Conservation (phyloP, 2,888 invertebrate species). For the Cantharis flavilabris region DNA sequence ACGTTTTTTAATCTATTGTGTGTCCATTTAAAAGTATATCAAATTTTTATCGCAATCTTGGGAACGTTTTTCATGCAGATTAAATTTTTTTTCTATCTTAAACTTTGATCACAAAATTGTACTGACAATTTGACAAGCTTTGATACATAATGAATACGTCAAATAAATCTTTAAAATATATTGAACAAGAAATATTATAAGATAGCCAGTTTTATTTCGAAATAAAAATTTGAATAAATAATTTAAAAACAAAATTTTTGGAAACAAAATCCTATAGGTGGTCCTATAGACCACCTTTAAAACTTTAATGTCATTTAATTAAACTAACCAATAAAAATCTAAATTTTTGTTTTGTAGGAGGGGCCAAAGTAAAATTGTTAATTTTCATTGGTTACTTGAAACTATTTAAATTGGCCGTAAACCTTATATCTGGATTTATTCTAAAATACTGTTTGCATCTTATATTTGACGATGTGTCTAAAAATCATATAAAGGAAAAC, state of each 20-base stretch:
- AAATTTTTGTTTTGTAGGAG: no score
- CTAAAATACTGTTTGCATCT: neutral
- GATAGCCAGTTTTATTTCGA: neutral
- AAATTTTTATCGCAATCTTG: neutral
- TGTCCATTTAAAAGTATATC: neutral
- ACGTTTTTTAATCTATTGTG: conserved; percentile 24
- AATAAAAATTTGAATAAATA: no score
- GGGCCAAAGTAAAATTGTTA: no score
- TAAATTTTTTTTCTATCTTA: neutral
- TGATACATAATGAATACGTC: neutral
- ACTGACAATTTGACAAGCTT: neutral
- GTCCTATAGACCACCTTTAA: no score
- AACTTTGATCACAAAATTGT: neutral
- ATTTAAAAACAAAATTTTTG: no score
- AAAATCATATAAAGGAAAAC: conserved; percentile 27
- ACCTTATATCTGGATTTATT: neutral
- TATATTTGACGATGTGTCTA: neutral
- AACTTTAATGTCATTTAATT: no score
- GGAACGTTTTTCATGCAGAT: conserved; percentile 11
- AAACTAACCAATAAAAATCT: no score
- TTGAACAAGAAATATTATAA: neutral
- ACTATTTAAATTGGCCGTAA: no score
- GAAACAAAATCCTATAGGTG: no score
- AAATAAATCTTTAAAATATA: neutral
- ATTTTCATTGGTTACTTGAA: no score